Evolutionary conservation across 2,888 invertebrate species (phyloP).

Genomic region (Nasonia oneida): DNA sequence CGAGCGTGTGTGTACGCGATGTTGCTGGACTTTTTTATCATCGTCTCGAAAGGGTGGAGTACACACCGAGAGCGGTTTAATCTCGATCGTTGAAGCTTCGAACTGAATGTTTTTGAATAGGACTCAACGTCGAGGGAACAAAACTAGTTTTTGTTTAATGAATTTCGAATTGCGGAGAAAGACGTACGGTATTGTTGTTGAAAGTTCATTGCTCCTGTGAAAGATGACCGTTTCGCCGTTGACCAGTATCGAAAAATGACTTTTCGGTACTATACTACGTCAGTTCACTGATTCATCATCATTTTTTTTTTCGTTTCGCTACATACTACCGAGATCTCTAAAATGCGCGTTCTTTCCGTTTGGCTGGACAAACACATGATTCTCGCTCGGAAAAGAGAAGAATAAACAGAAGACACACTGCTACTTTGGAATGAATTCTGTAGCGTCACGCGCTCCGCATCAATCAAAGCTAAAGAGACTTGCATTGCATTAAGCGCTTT

Average conservation of each 20-base stretch:
- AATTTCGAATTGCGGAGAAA: constrained; percentile 7
- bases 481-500: background rate
- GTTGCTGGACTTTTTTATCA: constrained; percentile 38
- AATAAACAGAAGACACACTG: background rate
- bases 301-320: background rate
- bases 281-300: background rate
- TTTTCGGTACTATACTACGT: background rate
- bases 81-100: constrained; percentile 1
- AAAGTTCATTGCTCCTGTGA: constrained; percentile 4
- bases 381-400: background rate
- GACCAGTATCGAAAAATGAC: background rate
- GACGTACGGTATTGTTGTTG: background rate
- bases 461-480: constrained; percentile 7
- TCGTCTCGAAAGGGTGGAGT: constrained; percentile 39
- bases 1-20: background rate
- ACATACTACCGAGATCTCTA: background rate
- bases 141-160: constrained; percentile 7
- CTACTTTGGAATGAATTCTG: background rate
- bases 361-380: background rate
- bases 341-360: background rate
- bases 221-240: background rate
- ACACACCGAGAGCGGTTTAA: background rate
- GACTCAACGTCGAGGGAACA: background rate
- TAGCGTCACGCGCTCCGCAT: background rate
- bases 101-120: constrained; percentile 17